Evolutionary conservation across 2,113 vertebrate species (phyloP).

Genomic region (Chrysochloris asiatica): DNA sequence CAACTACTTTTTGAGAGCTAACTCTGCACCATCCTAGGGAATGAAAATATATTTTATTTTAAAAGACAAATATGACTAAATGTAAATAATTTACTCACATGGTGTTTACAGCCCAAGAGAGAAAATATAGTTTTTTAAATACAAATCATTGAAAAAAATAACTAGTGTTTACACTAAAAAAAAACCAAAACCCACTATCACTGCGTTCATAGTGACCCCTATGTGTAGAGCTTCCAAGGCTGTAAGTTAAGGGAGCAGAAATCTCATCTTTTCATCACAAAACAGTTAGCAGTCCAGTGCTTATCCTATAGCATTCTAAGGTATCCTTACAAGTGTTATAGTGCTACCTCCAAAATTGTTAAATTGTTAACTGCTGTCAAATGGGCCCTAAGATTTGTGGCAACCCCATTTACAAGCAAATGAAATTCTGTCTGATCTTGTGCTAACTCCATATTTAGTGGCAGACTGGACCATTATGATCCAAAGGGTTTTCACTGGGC

Average conservation of each 20-base stretch:
- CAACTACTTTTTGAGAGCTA: background rate
- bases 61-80: background rate
- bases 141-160: background rate
- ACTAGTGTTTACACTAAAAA: background rate
- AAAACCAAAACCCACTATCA: too few species aligned
- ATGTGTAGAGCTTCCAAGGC: too few species aligned
- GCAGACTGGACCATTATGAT: background rate
- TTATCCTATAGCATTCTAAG: too few species aligned
- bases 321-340: too few species aligned
- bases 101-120: background rate
- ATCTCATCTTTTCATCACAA: too few species aligned
- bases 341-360: too few species aligned
- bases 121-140: background rate
- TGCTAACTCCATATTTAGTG: background rate
- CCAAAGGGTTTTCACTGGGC: background rate
- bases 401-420: background rate
- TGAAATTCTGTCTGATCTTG: background rate
- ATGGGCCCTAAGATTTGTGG: background rate
- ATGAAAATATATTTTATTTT: background rate
- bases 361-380: background rate
- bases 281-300: too few species aligned
- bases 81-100: background rate
- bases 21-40: background rate
- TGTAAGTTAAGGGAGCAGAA: too few species aligned
- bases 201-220: too few species aligned